Evolutionary conservation across 2,888 invertebrate genomes (phyloP).

Genomic region (Epistrophe grossulariae): DNA sequence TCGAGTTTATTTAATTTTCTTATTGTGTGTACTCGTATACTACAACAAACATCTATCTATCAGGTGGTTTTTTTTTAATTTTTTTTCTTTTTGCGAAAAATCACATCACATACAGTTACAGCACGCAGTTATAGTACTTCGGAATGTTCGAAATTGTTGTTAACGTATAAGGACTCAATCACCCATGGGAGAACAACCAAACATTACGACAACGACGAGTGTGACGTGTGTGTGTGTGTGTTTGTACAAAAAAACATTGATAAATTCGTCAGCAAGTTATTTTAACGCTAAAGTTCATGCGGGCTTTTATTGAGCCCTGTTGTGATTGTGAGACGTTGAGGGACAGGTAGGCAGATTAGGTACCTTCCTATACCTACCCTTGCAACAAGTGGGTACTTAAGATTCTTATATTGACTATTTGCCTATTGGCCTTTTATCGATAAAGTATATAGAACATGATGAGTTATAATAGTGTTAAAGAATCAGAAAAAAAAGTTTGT

Average conservation of each 20-base stretch:
- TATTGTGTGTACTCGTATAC: constrained; percentile 25
- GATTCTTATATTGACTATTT: constrained; percentile 38
- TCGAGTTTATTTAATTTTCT: constrained; percentile 49
- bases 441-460: not conserved
- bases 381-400: constrained; percentile 53
- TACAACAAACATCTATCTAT: constrained; percentile 17
- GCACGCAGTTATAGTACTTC: constrained; percentile 24
- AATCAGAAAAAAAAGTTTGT: too few species aligned
- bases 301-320: constrained; percentile 1
- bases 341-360: not conserved
- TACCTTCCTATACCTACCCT: not conserved
- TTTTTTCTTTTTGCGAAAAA: constrained; percentile 1
- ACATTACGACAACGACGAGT: not conserved
- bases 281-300: constrained; percentile 30
- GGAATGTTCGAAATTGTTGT: constrained; percentile 21
- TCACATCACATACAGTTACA: constrained; percentile 37
- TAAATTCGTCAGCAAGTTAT: constrained; percentile 52
- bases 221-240: constrained; percentile 36
- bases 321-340: not conserved
- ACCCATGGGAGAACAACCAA: constrained; percentile 29
- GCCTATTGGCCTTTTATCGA: constrained; percentile 22
- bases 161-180: constrained; percentile 25
- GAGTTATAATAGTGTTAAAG: too few species aligned
- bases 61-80: constrained; percentile 45
- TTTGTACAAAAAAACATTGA: constrained; percentile 38